Evolutionary conservation across 2,113 vertebrate genomes (phyloP).

Genomic region (Rhodinocichla rosea): DNA sequence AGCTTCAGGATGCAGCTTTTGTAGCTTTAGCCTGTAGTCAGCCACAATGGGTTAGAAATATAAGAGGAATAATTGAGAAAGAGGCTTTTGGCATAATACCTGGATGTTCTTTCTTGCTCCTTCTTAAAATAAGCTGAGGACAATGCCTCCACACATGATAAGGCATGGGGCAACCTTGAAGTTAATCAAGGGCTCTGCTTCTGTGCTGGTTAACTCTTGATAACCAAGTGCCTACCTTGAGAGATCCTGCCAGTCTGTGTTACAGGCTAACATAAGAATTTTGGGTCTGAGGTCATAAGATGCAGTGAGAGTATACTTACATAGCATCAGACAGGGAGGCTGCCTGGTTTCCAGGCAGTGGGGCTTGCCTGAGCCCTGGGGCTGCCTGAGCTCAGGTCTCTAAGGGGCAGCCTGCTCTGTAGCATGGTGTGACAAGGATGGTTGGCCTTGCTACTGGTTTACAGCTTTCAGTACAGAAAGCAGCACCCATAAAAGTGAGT

Average conservation of each 20-base stretch:
- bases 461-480: neutral
- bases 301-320: neutral
- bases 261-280: neutral
- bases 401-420: neutral
- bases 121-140: conserved; percentile 37
- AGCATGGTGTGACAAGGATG: neutral
- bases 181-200: neutral
- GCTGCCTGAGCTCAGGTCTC: neutral
- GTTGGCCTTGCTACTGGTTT: neutral
- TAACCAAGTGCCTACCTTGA: neutral
- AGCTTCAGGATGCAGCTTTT: conserved; percentile 4
- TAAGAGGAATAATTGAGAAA: conserved; percentile 32
- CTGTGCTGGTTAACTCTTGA: conserved; percentile 38
- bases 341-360: neutral
- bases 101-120: conserved; percentile 33
- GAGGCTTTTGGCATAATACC: conserved; percentile 45
- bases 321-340: neutral
- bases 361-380: neutral
- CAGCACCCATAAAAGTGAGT: neutral
- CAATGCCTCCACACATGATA: conserved; percentile 13
- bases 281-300: neutral
- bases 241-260: neutral
- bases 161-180: neutral
- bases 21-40: conserved; percentile 23
- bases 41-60: conserved; percentile 17